phyloP scores from a whole-genome alignment of 2,888 invertebrate genomes.

The Agonopterix arenella region DNA sequence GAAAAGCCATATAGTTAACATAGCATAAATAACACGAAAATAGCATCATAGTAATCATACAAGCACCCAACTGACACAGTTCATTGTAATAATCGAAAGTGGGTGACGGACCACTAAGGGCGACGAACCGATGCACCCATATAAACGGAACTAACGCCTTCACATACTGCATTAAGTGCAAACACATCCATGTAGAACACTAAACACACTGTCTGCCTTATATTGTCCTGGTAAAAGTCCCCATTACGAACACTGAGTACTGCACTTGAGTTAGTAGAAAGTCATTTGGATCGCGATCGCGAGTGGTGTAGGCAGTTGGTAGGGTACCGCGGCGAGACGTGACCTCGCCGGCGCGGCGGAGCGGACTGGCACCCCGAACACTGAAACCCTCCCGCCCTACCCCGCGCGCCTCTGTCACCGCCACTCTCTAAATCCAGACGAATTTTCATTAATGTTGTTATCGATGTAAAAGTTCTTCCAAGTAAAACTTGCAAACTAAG shows the following conservation, averaged over 20 bases:
- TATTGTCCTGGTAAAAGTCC: slow-evolving; percentile 20
- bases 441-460: slow-evolving; percentile 75
- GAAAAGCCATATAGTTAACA: too few relatives aligned
- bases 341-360: slow-evolving; percentile 43
- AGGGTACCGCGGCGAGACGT: slow-evolving; percentile 36
- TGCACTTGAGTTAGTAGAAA: slow-evolving; percentile 17
- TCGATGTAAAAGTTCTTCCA: slow-evolving; percentile 66
- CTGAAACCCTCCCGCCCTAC: slow-evolving; percentile 47
- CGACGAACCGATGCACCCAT: slow-evolving; percentile 61
- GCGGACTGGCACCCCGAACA: slow-evolving; percentile 49
- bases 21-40: slow-evolving; percentile 15
- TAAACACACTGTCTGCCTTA: slow-evolving; percentile 35
- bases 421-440: slow-evolving; percentile 65
- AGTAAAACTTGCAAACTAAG: slow-evolving; percentile 55
- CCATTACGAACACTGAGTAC: slow-evolving; percentile 19
- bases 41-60: slow-evolving; percentile 37
- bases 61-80: slow-evolving; percentile 24
- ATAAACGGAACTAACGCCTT: slow-evolving; percentile 42
- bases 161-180: slow-evolving; percentile 39
- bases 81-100: slow-evolving; percentile 52
- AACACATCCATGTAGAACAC: slow-evolving; percentile 49
- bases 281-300: slow-evolving; percentile 35
- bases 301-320: slow-evolving; percentile 20
- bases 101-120: slow-evolving; percentile 47
- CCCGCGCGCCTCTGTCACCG: slow-evolving; percentile 56